Evolutionary conservation across 2,797 vertebrate species (phyloP).

Genomic region (Microcaecilia unicolor): DNA sequence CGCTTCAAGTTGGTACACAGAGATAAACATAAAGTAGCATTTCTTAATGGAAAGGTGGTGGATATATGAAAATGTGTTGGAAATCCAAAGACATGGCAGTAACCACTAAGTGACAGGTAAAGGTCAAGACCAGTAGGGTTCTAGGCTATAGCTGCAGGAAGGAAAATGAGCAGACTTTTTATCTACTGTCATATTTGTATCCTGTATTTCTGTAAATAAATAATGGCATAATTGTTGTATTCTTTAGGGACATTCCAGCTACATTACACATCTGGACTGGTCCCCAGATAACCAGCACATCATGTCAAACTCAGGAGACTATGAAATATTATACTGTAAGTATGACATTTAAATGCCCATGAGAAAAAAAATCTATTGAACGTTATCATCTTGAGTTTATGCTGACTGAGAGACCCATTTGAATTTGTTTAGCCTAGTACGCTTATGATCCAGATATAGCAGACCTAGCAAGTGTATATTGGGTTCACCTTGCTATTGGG

Average conservation of each 20-base stretch:
- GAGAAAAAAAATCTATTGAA: not conserved
- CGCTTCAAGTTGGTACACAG: too few relatives aligned
- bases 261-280: slow-evolving; percentile 98
- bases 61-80: too few relatives aligned
- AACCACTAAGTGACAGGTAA: too few relatives aligned
- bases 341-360: slow-evolving; percentile 29
- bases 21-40: too few relatives aligned
- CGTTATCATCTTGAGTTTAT: slow-evolving; percentile 6
- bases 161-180: too few relatives aligned
- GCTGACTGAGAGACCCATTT: slow-evolving; percentile 18
- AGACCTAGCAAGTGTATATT: too few relatives aligned
- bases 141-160: too few relatives aligned
- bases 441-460: slow-evolving; percentile 40
- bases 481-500: too few relatives aligned
- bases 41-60: too few relatives aligned
- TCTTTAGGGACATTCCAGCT: slow-evolving; percentile 94
- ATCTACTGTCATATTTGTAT: not conserved
- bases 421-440: slow-evolving; percentile 29
- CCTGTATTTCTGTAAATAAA: not conserved
- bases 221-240: slow-evolving; percentile 2
- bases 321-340: slow-evolving; percentile 98
- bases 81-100: too few relatives aligned
- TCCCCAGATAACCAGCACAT: slow-evolving; percentile 94
- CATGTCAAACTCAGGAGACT: slow-evolving; percentile 99
- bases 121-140: too few relatives aligned